These are phyloP conservation scores for Corvus cornix DNA, from an alignment of 2,113 vertebrate species.

Conservation along the genomic window DNA sequence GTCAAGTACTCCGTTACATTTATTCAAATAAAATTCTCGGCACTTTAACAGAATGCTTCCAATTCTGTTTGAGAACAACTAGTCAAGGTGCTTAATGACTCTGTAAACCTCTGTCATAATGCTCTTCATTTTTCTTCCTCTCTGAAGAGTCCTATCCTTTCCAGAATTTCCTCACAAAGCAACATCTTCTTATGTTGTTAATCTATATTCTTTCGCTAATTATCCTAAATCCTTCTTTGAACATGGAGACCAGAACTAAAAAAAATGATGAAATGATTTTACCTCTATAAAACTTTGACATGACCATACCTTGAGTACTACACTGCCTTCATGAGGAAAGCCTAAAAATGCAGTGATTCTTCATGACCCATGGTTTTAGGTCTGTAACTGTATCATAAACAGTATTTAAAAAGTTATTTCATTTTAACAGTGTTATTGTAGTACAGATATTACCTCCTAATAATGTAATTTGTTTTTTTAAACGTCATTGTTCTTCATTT, in stretches of 20 bases:
- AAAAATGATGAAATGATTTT: background rate
- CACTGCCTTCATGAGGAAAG: background rate
- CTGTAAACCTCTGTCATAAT: background rate
- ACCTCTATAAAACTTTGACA: background rate
- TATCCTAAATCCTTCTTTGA: background rate
- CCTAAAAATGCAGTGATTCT: background rate
- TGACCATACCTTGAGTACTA: background rate
- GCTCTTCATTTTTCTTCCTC: background rate
- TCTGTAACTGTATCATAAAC: background rate
- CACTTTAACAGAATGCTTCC: background rate
- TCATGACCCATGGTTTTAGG: background rate
- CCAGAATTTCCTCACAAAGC: background rate
- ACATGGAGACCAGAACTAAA: background rate
- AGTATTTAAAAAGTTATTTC: background rate
- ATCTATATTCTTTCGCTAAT: background rate
- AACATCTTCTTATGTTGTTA: background rate
- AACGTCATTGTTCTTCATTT: background rate
- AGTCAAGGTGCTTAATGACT: background rate
- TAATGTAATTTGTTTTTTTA: background rate
- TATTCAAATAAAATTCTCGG: background rate
- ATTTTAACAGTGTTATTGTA: background rate
- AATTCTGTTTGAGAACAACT: background rate
- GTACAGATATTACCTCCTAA: background rate
- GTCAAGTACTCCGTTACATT: background rate
- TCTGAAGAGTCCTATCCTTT: accelerated